Evolutionary conservation across 2,888 invertebrate genomes (phyloP).

Genomic region (Nomada lathburiana): DNA sequence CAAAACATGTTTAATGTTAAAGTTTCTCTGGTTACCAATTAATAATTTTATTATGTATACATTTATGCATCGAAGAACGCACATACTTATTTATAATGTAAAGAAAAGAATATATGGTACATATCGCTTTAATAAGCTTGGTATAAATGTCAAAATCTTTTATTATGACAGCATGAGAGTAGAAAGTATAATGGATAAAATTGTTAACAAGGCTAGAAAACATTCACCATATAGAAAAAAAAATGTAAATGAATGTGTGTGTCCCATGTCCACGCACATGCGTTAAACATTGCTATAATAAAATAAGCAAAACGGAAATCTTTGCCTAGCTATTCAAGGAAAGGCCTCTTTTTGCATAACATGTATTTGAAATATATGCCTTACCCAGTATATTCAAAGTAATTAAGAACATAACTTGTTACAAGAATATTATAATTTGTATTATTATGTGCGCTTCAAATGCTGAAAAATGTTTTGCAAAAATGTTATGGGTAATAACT

Average conservation of each 20-base stretch:
- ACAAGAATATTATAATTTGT: constrained; percentile 26
- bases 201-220: constrained; percentile 30
- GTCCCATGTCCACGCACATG: constrained; percentile 42
- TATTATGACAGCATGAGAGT: neutral
- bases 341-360: constrained; percentile 39
- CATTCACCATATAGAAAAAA: constrained; percentile 36
- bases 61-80: constrained; percentile 16
- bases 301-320: constrained; percentile 43
- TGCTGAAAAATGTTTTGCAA: constrained; percentile 16
- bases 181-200: neutral
- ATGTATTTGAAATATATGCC: constrained; percentile 28
- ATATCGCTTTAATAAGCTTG: neutral
- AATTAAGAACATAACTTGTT: constrained; percentile 22
- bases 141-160: neutral
- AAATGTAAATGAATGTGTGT: constrained; percentile 37
- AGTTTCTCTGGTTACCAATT: constrained; percentile 1
- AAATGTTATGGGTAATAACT: constrained; percentile 28
- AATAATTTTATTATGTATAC: constrained; percentile 1
- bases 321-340: constrained; percentile 33
- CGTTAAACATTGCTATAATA: constrained; percentile 18
- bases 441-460: constrained; percentile 8
- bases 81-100: neutral
- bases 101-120: constrained; percentile 2
- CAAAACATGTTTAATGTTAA: neutral
- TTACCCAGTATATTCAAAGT: constrained; percentile 27